Conservation (phyloP, 2,797 vertebrate genomes). For the Sebastes nivosus region DNA sequence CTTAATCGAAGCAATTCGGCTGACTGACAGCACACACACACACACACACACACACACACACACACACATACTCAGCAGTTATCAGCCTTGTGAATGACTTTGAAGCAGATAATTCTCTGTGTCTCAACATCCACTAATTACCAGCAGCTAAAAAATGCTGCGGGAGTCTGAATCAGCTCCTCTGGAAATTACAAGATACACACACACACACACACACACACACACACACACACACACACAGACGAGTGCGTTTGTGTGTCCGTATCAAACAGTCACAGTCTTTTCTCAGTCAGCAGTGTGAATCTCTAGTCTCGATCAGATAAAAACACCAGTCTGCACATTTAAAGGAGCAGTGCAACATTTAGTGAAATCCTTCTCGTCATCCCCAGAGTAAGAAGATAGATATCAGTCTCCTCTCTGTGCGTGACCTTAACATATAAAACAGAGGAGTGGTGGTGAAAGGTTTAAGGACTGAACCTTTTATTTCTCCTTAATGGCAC, state of each 20-base stretch:
- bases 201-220: background rate
- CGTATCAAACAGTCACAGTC: slow-evolving; percentile 7
- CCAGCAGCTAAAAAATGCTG: slow-evolving; percentile 42
- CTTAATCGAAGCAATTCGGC: slow-evolving; percentile 57
- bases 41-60: slow-evolving; percentile 7
- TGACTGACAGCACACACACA: slow-evolving; percentile 31
- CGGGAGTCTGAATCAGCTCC: slow-evolving; percentile 65
- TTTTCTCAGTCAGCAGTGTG: slow-evolving; percentile 41
- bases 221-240: background rate
- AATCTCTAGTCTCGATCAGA: slow-evolving; percentile 63
- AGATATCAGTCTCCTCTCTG: background rate
- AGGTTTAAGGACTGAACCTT: background rate
- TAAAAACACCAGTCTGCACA: slow-evolving; percentile 34
- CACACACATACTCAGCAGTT: slow-evolving; percentile 23
- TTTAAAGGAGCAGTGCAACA: slow-evolving; percentile 40
- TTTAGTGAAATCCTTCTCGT: slow-evolving; percentile 1
- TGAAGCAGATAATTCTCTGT: slow-evolving; percentile 57
- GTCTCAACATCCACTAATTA: slow-evolving; percentile 56
- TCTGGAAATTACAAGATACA: slow-evolving; percentile 56
- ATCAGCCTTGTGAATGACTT: slow-evolving; percentile 51
- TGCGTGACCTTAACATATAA: background rate
- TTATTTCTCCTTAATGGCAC: background rate
- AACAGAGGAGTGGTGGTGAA: background rate
- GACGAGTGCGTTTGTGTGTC: background rate
- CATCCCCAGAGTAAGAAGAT: background rate